phyloP scores from a whole-genome alignment of 2,113 vertebrate genomes.

The Columba livia region DNA sequence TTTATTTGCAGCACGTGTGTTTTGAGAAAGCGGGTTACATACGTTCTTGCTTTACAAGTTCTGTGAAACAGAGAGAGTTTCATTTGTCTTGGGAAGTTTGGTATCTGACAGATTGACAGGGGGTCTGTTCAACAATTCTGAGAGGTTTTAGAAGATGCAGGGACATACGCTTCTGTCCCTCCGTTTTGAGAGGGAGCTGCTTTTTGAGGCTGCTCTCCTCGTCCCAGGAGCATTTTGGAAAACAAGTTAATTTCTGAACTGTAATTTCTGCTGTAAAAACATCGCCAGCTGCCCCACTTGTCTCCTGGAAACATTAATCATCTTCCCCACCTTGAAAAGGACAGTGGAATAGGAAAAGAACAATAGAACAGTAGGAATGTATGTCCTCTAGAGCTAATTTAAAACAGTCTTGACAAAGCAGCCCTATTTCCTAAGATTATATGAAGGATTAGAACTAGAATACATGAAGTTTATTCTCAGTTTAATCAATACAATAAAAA shows the following conservation, averaged over 20 bases:
- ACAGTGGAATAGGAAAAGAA: background rate
- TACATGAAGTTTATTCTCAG: background rate
- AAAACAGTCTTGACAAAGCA: background rate
- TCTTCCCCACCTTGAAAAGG: background rate
- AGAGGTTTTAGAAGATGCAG: background rate
- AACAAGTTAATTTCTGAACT: background rate
- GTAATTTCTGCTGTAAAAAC: background rate
- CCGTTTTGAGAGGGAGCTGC: background rate
- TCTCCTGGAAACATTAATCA: background rate
- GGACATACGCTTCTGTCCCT: background rate
- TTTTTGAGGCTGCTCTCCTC: background rate
- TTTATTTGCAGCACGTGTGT: constrained; percentile 64
- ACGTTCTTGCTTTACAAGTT: constrained; percentile 1
- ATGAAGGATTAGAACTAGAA: background rate
- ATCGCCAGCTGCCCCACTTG: background rate
- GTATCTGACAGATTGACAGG: background rate
- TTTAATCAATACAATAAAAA: background rate
- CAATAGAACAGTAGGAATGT: background rate
- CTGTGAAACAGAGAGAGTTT: background rate
- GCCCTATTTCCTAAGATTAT: background rate
- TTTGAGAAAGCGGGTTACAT: constrained; percentile 45
- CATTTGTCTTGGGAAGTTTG: constrained; percentile 10
- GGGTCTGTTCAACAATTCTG: background rate
- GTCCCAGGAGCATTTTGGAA: background rate
- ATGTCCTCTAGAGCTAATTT: background rate